Evolutionary conservation across 2,888 invertebrate genomes (phyloP), one percentile per base, ranked within the genome.

Genomic region (Hemaris fuciformis): DNA sequence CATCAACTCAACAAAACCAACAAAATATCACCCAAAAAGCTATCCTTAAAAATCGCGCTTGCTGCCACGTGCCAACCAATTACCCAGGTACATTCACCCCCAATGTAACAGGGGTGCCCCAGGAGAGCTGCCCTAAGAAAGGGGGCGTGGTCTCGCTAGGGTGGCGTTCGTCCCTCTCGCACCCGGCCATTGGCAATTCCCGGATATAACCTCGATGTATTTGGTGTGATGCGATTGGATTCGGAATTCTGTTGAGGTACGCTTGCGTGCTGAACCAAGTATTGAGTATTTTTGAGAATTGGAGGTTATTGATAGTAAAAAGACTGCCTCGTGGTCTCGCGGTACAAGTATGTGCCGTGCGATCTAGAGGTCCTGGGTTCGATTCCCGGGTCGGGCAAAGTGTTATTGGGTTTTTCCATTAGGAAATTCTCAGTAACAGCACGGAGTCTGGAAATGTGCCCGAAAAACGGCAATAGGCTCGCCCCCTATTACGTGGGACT

Each of bases 131-230:
- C 59, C 38, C 73, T 75, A 79, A 86, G 87, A 87, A 86, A 86
- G 80, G 75, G 79, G 87, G 87, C 86, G 87, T 83, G 85, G 80
- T 66, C 56, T 18, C 74, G 75, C 74, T n/a, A n/a, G n/a, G n/a
- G 83, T 80, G 81, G 75, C 71, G 72, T 73, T 71, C 77, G 74
- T 86, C 85, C 75, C 81, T 66, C 74, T 86, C 80, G 67, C 45
- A 69, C 81, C 22, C 5, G 53, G 27, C 18, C 25, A 46, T 23
- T 27, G 27, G 27, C 53, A 53, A 53, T 18, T 10, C 27, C 10
- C 20, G 15, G 43, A 31, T 31, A n/a, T 38, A 53, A 10, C 45
- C 22, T 13, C 8, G 45, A 38, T 45, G 3, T 53, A 18, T 53
- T 53, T 18, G 27, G 53, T 27, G 53, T 8, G 18, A 15, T 53